Evolutionary conservation across 2,888 invertebrate species (phyloP).

Genomic region (Lepas anatifera): DNA sequence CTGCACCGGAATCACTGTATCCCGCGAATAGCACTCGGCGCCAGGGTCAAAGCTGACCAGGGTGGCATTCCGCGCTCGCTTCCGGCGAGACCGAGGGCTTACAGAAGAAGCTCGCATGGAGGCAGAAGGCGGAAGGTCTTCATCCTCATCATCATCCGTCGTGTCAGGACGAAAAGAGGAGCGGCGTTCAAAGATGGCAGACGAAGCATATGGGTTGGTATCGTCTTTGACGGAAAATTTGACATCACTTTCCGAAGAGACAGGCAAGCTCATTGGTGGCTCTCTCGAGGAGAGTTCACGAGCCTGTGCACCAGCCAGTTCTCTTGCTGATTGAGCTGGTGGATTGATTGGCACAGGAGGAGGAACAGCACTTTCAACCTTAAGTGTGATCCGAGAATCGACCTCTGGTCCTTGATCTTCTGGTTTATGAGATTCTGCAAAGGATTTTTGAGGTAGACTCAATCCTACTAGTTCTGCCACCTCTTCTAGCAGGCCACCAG

Average conservation of each 20-base stretch:
- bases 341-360: not conserved
- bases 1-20: not conserved
- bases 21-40: not conserved
- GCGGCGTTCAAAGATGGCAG: slow-evolving; percentile 1
- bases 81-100: not conserved
- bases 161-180: not conserved
- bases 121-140: not conserved
- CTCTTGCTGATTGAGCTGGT: not conserved
- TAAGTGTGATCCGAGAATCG: not conserved
- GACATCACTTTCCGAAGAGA: not conserved
- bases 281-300: not conserved
- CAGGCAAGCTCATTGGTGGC: not conserved
- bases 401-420: not conserved
- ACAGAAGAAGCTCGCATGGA: not conserved
- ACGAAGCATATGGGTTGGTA: not conserved
- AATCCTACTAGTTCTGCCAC: too few relatives aligned
- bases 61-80: not conserved
- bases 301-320: not conserved
- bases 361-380: not conserved
- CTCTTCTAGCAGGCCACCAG: too few relatives aligned
- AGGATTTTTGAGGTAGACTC: too few relatives aligned
- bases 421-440: too few relatives aligned
- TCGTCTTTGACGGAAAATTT: not conserved
- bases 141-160: not conserved
- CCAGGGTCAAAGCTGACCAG: not conserved